phyloP scores from a whole-genome alignment of 2,797 vertebrate genomes.

The Moxostoma hubbsi region DNA sequence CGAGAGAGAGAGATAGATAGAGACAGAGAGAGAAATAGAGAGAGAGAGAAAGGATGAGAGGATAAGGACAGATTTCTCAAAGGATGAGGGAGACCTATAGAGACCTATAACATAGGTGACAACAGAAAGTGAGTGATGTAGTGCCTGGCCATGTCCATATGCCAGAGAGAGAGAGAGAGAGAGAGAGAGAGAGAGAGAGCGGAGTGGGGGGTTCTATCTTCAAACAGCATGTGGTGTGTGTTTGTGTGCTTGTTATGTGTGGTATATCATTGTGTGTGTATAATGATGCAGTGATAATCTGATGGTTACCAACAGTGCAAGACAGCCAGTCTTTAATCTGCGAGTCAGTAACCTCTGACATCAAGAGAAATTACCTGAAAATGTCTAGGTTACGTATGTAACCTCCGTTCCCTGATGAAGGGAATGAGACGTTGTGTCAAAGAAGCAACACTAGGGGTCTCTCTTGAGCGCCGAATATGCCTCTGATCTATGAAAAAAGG shows the following conservation, averaged over 20 bases:
- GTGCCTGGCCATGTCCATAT: slow-evolving; percentile 42
- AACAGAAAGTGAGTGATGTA: slow-evolving; percentile 39
- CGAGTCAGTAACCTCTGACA: background rate
- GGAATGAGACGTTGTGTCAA: too few species aligned
- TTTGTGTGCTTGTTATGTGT: slow-evolving; percentile 24
- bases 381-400: too few species aligned
- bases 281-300: slow-evolving; percentile 26
- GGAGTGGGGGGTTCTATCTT: slow-evolving; percentile 26
- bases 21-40: background rate
- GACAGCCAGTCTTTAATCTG: slow-evolving; percentile 16
- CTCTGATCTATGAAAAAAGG: too few species aligned
- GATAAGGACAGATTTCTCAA: background rate
- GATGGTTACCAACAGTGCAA: background rate
- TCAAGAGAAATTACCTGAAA: background rate
- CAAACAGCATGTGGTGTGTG: slow-evolving; percentile 41
- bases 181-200: background rate
- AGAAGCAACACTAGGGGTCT: too few species aligned
- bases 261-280: slow-evolving; percentile 29
- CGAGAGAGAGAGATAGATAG: too few species aligned
- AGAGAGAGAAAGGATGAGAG: slow-evolving; percentile 15
- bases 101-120: slow-evolving; percentile 40
- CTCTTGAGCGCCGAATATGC: too few species aligned
- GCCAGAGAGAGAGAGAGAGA: background rate
- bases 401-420: too few species aligned
- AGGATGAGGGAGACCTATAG: slow-evolving; percentile 12